Evolutionary conservation across 2,888 invertebrate genomes (phyloP).

Genomic region (Sussaba pulchella): DNA sequence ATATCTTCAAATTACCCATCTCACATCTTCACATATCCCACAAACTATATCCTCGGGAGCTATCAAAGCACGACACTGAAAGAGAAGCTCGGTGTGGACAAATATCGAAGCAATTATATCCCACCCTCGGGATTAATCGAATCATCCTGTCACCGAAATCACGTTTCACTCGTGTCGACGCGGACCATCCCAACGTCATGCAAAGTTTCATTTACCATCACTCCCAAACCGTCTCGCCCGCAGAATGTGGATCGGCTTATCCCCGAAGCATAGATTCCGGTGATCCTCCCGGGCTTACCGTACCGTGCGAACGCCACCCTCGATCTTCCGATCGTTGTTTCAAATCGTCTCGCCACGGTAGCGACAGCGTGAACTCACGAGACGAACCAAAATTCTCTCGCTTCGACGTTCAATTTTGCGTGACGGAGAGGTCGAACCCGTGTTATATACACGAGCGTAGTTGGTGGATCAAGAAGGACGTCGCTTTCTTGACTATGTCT

Average conservation of each 20-base stretch:
- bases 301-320: background rate
- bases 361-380: background rate
- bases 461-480: slow-evolving; percentile 14
- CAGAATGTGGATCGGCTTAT: slow-evolving; percentile 13
- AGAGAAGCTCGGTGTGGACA: too few relatives aligned
- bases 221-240: background rate
- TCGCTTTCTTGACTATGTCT: slow-evolving; percentile 20
- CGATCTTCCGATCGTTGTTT: too few relatives aligned
- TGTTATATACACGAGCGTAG: background rate
- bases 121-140: too few relatives aligned
- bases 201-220: slow-evolving; percentile 26
- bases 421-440: background rate
- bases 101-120: too few relatives aligned
- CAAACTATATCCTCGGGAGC: too few relatives aligned
- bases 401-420: slow-evolving; percentile 37
- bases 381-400: background rate
- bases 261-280: background rate
- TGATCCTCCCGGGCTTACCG: slow-evolving; percentile 4
- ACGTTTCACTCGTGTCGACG: background rate
- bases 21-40: too few relatives aligned
- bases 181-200: slow-evolving; percentile 23
- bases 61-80: too few relatives aligned
- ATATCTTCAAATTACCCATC: too few relatives aligned
- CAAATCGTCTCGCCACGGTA: too few relatives aligned
- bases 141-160: background rate